Base-by-base conservation (phyloP, 2,888 invertebrate species). In the Coelogynopora nodosa region DNA sequence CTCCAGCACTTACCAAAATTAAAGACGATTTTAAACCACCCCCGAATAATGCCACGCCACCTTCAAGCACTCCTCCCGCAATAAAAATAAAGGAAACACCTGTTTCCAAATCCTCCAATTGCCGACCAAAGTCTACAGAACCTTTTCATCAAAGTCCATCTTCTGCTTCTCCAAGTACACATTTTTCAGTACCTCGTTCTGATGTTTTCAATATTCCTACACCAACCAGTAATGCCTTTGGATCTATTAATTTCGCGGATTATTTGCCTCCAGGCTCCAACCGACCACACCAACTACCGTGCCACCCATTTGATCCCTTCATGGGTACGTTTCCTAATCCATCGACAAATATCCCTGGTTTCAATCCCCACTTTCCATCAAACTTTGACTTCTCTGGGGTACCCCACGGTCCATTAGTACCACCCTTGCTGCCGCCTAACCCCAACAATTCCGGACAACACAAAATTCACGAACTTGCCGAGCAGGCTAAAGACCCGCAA, bases 391-490 rank as follows among this genome's bases (percentile, higher is more conserved):
- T 49, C 49, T 18, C 5, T 5, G 49, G 49, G 18, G 18, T 49
- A 13, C 49, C 49, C 18, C 49, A 49, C 49, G 5, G 49, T 18
- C 49, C 49, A 5, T n/a, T n/a, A n/a, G 18, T 49, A 13, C 49
- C 49, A 18, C 49, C 49, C 18, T 49, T 49, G 49, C 18, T 49
- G 18, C 81, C 81, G 23, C 81, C 81, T 23, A 27, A 5, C n/a
- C 5, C 27, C 81, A 27, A 5, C 23, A 80, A 5, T 23, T 28
- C 81, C 23, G 23, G 30, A n/a, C 84, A 30, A 74, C 84, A 84
- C 67, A 84, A 84, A 27, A 84, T 84, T 10, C 84, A 84, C 67
- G 84, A 84, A 27, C 84, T 84, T 27, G 84, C 67, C 1, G 84
- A 80, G n/a, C 23, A 80, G 81, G 29, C 13, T 10, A 49, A 49